Base-by-base conservation (phyloP, 2,888 invertebrate species). In the Amblyjoppa proteus region DNA sequence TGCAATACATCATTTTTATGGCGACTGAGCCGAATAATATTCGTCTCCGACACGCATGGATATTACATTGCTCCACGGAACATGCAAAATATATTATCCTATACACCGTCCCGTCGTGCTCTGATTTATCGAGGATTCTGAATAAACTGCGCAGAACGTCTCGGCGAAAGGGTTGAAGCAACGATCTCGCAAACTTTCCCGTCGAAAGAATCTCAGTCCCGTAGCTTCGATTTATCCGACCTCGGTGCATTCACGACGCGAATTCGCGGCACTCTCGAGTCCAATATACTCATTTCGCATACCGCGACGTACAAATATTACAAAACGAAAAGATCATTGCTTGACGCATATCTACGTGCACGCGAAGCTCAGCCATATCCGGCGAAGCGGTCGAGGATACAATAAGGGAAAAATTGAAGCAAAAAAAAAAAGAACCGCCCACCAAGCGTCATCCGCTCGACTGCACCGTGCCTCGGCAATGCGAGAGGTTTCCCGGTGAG, bases 91-190 rank as follows among this genome's bases (percentile, higher is more conserved):
- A 66, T 73, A 49, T 68, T 34, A 61, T 74, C 58, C 41, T n/a
- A 16, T 28, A 66, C 41, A 38, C 34, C 38, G n/a, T 56, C 25
- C n/a, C 51, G n/a, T 56, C 73, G 56, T 79, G 7, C 70, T 64
- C 38, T 70, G 64, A 79, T 84, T 84, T 84, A 80, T 84, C 28
- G 64, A 11, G 25, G 45, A 58, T 25, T 70, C 20, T 31, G 31
- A 38, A 20, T 31, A 31, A 78, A 61, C 58, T 25, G 74, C 41
- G 45, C 13, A 38, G 25, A 49, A 25, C 53, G 53, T 25, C 58
- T 28, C 51, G 66, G 49, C 78, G 53, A 28, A 38, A 78, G 73
- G 74, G 41, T 61, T 28, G 66, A 81, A 68, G 69, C 61, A 34
- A 38, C 41, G 69, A 77, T 74, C 58, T 51, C 25, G 78, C 58